A percentile compares a stretch with the other conserved stretches of the same genome.
phyloP scores from a whole-genome alignment of 1,140 invertebrate species.

The Drosophila kikkawai region DNA sequence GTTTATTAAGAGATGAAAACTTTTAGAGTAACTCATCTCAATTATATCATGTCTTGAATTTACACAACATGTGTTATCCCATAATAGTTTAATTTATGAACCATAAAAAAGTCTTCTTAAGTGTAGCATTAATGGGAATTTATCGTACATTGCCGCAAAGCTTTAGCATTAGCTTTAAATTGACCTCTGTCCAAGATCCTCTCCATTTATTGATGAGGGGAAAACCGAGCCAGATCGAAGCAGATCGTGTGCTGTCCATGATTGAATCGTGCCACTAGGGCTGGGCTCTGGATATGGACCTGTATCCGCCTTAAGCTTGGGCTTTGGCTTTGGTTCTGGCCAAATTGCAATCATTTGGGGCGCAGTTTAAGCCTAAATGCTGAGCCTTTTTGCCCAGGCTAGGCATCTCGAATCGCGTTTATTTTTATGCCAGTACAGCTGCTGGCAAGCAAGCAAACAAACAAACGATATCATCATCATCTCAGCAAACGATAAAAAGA shows the following conservation, averaged over 20 bases:
- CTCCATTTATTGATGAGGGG: conserved; percentile 30
- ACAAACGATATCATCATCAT: conserved; percentile 47
- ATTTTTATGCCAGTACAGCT: conserved; percentile 60
- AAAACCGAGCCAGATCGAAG: neutral
- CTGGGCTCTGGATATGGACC: conserved; percentile 14
- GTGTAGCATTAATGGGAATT: neutral
- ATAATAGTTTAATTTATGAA: conserved; percentile 1
- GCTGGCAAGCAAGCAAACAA: conserved; percentile 23
- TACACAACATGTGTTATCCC: neutral
- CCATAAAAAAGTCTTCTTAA: neutral
- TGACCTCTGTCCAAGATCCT: conserved; percentile 31
- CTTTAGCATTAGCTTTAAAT: conserved; percentile 7
- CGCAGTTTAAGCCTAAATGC: conserved; percentile 37
- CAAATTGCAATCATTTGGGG: conserved; percentile 64
- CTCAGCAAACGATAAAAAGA: conserved; percentile 66
- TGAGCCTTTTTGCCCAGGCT: conserved; percentile 35
- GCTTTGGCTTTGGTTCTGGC: conserved; percentile 12
- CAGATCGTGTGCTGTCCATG: conserved; percentile 16
- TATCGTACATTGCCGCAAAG: neutral
- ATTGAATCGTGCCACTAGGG: conserved; percentile 50
- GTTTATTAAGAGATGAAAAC: too few species aligned
- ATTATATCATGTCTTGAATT: neutral
- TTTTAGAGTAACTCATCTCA: neutral
- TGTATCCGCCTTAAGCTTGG: neutral
- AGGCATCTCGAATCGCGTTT: conserved; percentile 57